Percentiles rank a stretch among this genome's conserved stretches.
Conservation (phyloP, 2,888 invertebrate species). For the Mayetiola destructor region DNA sequence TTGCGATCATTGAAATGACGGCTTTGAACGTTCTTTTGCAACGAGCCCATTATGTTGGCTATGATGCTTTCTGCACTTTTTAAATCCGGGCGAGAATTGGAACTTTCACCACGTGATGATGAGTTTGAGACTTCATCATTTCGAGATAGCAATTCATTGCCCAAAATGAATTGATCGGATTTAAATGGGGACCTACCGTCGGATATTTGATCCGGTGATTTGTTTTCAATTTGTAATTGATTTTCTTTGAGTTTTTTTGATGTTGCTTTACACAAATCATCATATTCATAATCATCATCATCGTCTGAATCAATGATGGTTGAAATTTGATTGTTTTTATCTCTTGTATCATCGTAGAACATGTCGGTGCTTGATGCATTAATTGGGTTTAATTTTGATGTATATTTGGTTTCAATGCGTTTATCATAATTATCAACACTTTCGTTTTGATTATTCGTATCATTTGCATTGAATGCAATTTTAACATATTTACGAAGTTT, state of each 20-base stretch:
- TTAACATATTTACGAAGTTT: slow-evolving; percentile 61
- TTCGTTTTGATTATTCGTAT: neutral
- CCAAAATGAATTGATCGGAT: slow-evolving; percentile 16
- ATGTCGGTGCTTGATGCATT: slow-evolving; percentile 6
- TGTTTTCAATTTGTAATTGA: slow-evolving; percentile 42
- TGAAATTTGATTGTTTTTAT: slow-evolving; percentile 25
- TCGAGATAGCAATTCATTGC: neutral
- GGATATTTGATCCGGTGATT: slow-evolving; percentile 30
- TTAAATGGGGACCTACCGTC: neutral
- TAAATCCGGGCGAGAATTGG: slow-evolving; percentile 15
- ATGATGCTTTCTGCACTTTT: slow-evolving; percentile 46
- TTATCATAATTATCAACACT: neutral
- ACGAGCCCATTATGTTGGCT: slow-evolving; percentile 47
- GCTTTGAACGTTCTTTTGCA: slow-evolving; percentile 30
- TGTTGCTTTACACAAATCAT: slow-evolving; percentile 65
- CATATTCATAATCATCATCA: slow-evolving; percentile 69
- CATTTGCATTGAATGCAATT: slow-evolving; percentile 29
- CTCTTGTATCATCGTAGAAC: slow-evolving; percentile 21
- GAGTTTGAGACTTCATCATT: slow-evolving; percentile 25
- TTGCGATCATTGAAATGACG: slow-evolving; percentile 15
- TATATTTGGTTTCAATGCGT: slow-evolving; percentile 21
- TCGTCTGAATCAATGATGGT: slow-evolving; percentile 45
- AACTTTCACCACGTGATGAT: slow-evolving; percentile 26
- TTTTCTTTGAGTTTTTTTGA: slow-evolving; percentile 56
- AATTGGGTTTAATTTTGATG: slow-evolving; percentile 19